A percentile compares a stretch with the other conserved stretches of the same genome.
These are phyloP conservation scores for Digitonthophagus gazella DNA, from an alignment of 2,888 invertebrate species.

Conservation along the genomic window DNA sequence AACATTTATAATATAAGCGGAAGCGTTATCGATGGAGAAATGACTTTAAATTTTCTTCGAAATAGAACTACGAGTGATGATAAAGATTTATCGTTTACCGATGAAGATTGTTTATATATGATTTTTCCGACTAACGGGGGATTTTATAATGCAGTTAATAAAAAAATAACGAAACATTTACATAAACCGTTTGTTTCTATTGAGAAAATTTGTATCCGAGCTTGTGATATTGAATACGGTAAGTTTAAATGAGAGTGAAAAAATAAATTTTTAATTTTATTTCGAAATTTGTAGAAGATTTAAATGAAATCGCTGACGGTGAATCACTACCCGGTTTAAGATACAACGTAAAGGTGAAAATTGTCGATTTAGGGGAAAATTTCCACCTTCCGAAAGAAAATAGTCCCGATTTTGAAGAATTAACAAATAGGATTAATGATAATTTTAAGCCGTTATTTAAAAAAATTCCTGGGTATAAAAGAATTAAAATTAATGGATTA, in stretches of 20 bases:
- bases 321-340: slow-evolving; percentile 62
- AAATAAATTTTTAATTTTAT: neutral
- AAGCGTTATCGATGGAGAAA: slow-evolving; percentile 69
- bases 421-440: slow-evolving; percentile 65
- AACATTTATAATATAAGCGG: slow-evolving; percentile 71
- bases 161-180: slow-evolving; percentile 80
- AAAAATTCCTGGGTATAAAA: slow-evolving; percentile 70
- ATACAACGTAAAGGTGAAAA: slow-evolving; percentile 71
- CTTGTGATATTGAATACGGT: slow-evolving; percentile 70
- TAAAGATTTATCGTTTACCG: slow-evolving; percentile 77
- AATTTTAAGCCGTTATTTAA: slow-evolving; percentile 63
- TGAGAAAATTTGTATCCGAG: slow-evolving; percentile 77
- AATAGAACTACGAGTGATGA: slow-evolving; percentile 73
- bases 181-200: slow-evolving; percentile 70
- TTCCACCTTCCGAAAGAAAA: slow-evolving; percentile 72
- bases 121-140: slow-evolving; percentile 87
- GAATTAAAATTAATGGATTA: slow-evolving; percentile 67
- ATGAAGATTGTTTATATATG: slow-evolving; percentile 79
- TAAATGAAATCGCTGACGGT: neutral
- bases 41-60: slow-evolving; percentile 75
- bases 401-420: slow-evolving; percentile 69
- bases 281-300: neutral
- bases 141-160: slow-evolving; percentile 76
- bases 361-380: slow-evolving; percentile 74
- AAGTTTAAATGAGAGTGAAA: slow-evolving; percentile 34